These are phyloP conservation scores for cat (Felis catus) DNA, from an alignment of 2,113 vertebrate species.

Conservation along the genomic window F.catus_Fca126_mat1.0 CM031413.1:103271501-103272000, in stretches of 20 bases:
- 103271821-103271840: neutral
- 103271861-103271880: neutral
- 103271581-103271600: neutral
- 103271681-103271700: neutral
- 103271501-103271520: conserved; percentile 69
- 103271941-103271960: neutral
- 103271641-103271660: conserved; percentile 45
- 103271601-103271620: neutral
- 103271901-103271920: neutral
- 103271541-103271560: conserved; percentile 65
- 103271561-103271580: conserved; percentile 56
- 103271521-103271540: conserved; percentile 77
- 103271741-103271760: neutral
- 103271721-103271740: neutral
- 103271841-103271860: neutral
- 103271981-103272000: neutral
- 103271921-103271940: neutral
- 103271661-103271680: neutral
- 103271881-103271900: neutral
- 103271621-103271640: conserved; percentile 28
- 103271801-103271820: neutral
- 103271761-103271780: neutral
- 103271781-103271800: neutral
- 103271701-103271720: neutral
- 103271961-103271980: neutral